Evolutionary conservation across 2,113 vertebrate genomes (phyloP).

Genomic region (Gadus macrocephalus): DNA sequence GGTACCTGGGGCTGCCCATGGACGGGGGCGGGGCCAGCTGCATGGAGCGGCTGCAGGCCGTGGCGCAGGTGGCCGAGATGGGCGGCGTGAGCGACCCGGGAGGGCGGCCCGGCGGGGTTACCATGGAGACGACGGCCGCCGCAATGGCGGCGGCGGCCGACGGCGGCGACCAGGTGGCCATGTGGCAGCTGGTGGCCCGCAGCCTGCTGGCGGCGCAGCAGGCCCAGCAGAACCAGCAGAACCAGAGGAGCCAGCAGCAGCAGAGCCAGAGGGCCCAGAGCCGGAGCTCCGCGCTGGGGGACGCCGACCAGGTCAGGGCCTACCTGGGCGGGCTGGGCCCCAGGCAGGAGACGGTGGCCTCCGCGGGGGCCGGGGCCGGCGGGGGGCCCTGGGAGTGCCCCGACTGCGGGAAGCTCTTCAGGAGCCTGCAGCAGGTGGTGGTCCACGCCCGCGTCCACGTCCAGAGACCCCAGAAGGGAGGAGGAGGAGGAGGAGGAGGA

Average conservation of each 20-base stretch:
- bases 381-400: conserved; percentile 75
- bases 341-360: conserved; percentile 50
- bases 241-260: conserved; percentile 61
- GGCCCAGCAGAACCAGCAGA: conserved; percentile 43
- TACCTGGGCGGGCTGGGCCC: conserved; percentile 65
- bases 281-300: conserved; percentile 57
- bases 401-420: conserved; percentile 75
- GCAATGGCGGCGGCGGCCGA: conserved; percentile 31
- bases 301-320: conserved; percentile 67
- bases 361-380: background rate
- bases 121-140: too few relatives aligned
- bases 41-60: conserved; percentile 81
- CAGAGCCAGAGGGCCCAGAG: conserved; percentile 50
- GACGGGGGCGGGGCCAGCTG: conserved; percentile 80
- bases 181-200: conserved; percentile 77
- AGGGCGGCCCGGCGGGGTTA: conserved; percentile 37
- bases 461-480: conserved; percentile 59
- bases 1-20: conserved; percentile 77
- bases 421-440: conserved; percentile 72
- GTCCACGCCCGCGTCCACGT: conserved; percentile 72
- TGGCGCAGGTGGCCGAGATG: conserved; percentile 78
- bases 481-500: conserved; percentile 26
- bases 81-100: conserved; percentile 51
- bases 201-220: conserved; percentile 72
- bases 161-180: conserved; percentile 65